phyloP scores from a whole-genome alignment of 1,140 invertebrate species.

The Eriosoma lanigerum region DNA sequence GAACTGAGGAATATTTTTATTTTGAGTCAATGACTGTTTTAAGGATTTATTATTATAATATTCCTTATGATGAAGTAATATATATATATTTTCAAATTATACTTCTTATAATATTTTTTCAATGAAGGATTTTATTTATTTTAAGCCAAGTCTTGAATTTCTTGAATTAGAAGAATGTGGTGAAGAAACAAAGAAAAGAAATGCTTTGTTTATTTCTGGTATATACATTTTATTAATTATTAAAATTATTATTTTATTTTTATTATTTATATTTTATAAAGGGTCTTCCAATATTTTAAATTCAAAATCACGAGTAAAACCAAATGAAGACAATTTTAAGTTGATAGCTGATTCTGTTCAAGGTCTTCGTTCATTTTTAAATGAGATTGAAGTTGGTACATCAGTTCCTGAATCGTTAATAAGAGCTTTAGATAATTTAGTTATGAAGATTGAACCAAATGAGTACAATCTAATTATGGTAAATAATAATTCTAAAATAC shows the following conservation, averaged over 20 bases:
- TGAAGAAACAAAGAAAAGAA: not conserved
- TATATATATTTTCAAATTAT: not conserved
- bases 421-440: slow-evolving; percentile 10
- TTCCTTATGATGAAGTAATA: slow-evolving; percentile 40
- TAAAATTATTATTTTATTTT: slow-evolving; percentile 19
- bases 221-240: not conserved
- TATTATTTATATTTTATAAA: not conserved
- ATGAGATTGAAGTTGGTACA: slow-evolving; percentile 19
- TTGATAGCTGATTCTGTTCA: slow-evolving; percentile 48
- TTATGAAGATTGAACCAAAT: slow-evolving; percentile 27
- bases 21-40: slow-evolving; percentile 39
- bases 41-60: slow-evolving; percentile 22
- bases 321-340: slow-evolving; percentile 42
- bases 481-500: slow-evolving; percentile 45
- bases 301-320: not conserved
- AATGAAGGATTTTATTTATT: too few relatives aligned
- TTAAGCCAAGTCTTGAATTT: slow-evolving; percentile 40
- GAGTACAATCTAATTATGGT: slow-evolving; percentile 31
- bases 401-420: slow-evolving; percentile 22
- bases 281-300: not conserved
- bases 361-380: slow-evolving; percentile 34
- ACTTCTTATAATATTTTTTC: too few relatives aligned
- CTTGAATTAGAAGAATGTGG: not conserved
- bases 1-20: slow-evolving; percentile 43
- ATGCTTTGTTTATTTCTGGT: not conserved